Conservation (phyloP, 2,797 vertebrate genomes). For the Danionella dracula region DNA sequence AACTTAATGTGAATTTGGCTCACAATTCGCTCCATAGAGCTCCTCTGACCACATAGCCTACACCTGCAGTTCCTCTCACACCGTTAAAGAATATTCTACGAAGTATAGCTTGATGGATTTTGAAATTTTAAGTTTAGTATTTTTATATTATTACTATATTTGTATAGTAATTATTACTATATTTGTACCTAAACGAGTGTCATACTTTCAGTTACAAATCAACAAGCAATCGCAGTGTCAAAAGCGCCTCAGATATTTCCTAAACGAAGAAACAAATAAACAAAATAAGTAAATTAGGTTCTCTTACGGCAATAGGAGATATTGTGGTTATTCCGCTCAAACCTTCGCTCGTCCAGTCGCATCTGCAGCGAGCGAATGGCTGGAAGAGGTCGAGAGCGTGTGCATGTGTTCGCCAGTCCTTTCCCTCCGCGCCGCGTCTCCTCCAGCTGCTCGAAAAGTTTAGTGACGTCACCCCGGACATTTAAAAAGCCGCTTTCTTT, state of each 20-base stretch:
- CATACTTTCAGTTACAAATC: neutral
- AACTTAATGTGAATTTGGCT: no score
- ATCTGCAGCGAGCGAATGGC: conserved; percentile 20
- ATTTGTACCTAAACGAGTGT: no score
- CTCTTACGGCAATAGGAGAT: conserved; percentile 26
- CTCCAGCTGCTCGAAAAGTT: conserved; percentile 43
- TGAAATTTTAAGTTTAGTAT: no score
- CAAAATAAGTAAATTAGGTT: no score
- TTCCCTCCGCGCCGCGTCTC: neutral
- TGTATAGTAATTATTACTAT: no score
- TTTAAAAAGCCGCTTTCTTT: conserved; percentile 40
- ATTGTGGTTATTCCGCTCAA: neutral
- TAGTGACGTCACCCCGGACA: conserved; percentile 45
- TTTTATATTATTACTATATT: no score
- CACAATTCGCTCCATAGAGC: no score
- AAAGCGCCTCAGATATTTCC: neutral
- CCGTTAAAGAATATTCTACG: neutral
- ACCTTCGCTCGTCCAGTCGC: conserved; percentile 4
- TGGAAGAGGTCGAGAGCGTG: neutral
- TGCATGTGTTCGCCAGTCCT: no score
- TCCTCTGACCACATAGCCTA: no score
- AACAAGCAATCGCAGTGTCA: neutral
- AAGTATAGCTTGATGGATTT: no score
- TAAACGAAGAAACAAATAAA: neutral
- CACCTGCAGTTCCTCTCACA: neutral